Conservation (phyloP, 23 tunicate species). For the Oikopleura vanhoeffeni region DNA sequence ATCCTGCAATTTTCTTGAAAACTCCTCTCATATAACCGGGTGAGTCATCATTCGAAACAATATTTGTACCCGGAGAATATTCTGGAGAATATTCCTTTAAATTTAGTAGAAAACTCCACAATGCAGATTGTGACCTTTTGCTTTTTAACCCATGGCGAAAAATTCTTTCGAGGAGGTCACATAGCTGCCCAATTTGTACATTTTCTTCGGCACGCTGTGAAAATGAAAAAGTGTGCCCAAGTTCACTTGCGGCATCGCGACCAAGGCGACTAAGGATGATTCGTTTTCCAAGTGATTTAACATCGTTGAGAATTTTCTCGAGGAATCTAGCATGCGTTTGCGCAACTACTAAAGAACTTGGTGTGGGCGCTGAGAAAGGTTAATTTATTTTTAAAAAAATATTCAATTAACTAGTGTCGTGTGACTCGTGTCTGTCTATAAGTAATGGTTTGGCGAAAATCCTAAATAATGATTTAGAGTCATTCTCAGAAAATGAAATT, state of each 20-base stretch:
- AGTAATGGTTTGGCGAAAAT: no score
- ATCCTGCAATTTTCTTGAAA: not conserved
- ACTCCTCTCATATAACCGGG: not conserved
- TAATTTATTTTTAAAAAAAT: no score
- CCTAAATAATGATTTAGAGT: no score
- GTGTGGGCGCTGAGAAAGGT: no score
- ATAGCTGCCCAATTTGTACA: conserved; percentile 73
- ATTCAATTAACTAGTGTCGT: no score
- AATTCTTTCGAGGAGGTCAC: conserved; percentile 70
- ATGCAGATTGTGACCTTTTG: conserved; percentile 17
- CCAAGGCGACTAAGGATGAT: conserved; percentile 67
- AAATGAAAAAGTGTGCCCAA: conserved; percentile 37
- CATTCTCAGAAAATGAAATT: no score
- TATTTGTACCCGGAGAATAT: not conserved
- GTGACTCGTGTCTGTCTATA: no score
- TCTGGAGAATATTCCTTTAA: not conserved
- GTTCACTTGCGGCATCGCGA: conserved; percentile 36
- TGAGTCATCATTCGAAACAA: not conserved
- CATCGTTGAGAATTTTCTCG: conserved; percentile 50
- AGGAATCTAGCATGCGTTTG: conserved; percentile 63
- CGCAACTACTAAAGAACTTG: no score
- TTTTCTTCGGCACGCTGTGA: conserved; percentile 48
- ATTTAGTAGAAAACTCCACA: conserved; percentile 7
- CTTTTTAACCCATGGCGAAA: conserved; percentile 73
- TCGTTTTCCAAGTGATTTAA: conserved; percentile 47